Percentiles rank a stretch among this genome's conserved stretches.
Conservation (phyloP, 2,113 vertebrate genomes). For the Tetraodon nigroviridis region DNA sequence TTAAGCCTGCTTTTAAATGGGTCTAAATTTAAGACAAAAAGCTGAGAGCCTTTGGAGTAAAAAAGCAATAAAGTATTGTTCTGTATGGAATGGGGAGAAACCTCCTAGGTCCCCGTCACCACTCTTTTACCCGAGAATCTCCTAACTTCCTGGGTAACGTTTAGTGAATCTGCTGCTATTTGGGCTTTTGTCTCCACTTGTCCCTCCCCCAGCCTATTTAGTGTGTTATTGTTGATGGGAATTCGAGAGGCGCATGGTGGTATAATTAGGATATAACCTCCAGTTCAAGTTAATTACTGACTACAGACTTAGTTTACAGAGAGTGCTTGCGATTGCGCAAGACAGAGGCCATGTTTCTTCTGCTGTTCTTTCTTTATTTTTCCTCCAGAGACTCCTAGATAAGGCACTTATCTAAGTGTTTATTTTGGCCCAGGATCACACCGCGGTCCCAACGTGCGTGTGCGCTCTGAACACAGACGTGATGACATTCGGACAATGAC, state of each 20-base stretch:
- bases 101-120: no score
- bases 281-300: conserved; percentile 64
- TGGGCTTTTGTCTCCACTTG: conserved; percentile 32
- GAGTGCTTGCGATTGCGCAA: conserved; percentile 22
- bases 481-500: conserved; percentile 8
- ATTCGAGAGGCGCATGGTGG: conserved; percentile 25
- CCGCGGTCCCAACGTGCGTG: not conserved
- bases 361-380: conserved; percentile 7
- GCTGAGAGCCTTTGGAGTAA: no score
- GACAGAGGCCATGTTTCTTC: conserved; percentile 9
- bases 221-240: conserved; percentile 36
- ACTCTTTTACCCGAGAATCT: no score
- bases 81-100: no score
- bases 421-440: conserved; percentile 11
- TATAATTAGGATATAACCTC: conserved; percentile 59
- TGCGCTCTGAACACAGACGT: not conserved
- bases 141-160: conserved; percentile 7
- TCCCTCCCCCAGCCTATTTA: conserved; percentile 31
- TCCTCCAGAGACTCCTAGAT: conserved; percentile 6
- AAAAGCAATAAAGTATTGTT: no score
- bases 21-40: no score
- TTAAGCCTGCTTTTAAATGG: no score
- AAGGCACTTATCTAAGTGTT: not conserved
- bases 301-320: conserved; percentile 43
- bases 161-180: conserved; percentile 9